phyloP scores from a whole-genome alignment of 1,140 invertebrate genomes.

The Laodelphax striatellus region DNA sequence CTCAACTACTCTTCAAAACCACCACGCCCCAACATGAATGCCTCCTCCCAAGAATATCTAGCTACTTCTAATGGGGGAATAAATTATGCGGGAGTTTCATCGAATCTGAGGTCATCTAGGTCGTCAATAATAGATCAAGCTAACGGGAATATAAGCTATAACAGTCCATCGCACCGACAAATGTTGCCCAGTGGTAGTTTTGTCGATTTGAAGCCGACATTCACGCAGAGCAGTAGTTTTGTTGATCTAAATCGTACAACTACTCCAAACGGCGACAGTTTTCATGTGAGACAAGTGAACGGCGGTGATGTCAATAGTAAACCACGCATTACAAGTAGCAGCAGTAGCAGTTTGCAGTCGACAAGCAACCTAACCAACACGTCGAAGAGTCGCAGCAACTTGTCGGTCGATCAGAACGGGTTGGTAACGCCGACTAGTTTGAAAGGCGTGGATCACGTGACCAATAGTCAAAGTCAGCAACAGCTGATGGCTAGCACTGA shows the following conservation, averaged over 20 bases:
- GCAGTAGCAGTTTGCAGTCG: slow-evolving; percentile 2
- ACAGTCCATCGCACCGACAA: background rate
- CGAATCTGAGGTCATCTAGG: background rate
- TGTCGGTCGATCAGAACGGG: slow-evolving; percentile 2
- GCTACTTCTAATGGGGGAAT: background rate
- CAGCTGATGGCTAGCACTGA: background rate
- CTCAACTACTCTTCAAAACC: background rate
- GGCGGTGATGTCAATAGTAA: background rate
- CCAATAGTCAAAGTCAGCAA: background rate
- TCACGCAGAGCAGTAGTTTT: background rate
- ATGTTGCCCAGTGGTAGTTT: too few species aligned
- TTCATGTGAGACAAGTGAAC: too few species aligned
- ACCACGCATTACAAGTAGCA: slow-evolving; percentile 1
- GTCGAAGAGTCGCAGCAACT: background rate
- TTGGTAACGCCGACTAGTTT: background rate
- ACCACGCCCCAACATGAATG: background rate
- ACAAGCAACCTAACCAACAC: slow-evolving; percentile 3
- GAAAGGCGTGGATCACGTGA: background rate
- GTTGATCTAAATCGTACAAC: background rate
- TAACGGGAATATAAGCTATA: background rate
- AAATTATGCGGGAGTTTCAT: background rate
- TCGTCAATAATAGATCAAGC: background rate
- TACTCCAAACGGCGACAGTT: background rate
- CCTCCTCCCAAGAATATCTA: background rate
- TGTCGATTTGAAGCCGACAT: background rate